Conservation (phyloP, 2,888 invertebrate species). For the Phalangium opilio region DNA sequence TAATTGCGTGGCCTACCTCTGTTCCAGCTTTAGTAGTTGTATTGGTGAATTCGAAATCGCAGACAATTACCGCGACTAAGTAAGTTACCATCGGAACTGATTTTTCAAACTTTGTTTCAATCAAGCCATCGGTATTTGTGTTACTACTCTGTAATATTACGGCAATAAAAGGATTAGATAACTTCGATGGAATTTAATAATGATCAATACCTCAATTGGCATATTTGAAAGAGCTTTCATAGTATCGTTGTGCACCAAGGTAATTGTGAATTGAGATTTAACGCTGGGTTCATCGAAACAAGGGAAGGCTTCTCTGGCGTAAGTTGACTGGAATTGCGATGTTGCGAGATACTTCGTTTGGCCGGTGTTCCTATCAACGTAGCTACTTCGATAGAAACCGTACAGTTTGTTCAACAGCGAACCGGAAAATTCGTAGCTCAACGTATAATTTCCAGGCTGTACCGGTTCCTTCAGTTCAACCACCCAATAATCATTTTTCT, state of each 20-base stretch:
- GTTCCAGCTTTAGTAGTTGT: conserved; percentile 41
- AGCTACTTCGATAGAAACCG: conserved; percentile 70
- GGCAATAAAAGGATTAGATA: no score
- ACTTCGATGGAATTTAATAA: no score
- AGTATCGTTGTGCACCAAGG: conserved; percentile 52
- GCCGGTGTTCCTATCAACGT: conserved; percentile 33
- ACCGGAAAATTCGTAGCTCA: conserved; percentile 41
- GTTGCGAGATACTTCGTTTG: conserved; percentile 41
- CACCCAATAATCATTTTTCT: conserved; percentile 34
- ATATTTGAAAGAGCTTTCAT: conserved; percentile 73
- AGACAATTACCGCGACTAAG: conserved; percentile 74
- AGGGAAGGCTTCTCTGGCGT: conserved; percentile 80
- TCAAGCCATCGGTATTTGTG: conserved; percentile 4
- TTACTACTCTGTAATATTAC: no score
- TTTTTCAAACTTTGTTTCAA: conserved; percentile 45
- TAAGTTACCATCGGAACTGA: conserved; percentile 90
- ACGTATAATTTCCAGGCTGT: conserved; percentile 34
- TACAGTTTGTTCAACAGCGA: conserved; percentile 46
- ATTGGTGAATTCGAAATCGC: conserved; percentile 50
- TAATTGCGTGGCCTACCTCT: conserved; percentile 29
- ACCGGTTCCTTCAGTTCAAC: conserved; percentile 25
- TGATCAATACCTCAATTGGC: conserved; percentile 44
- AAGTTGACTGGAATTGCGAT: conserved; percentile 96
- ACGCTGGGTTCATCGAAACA: conserved; percentile 73
- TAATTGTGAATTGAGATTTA: conserved; percentile 57